These are phyloP conservation scores for Dasyurus viverrinus DNA, from an alignment of 2,113 vertebrate genomes.

Conservation along the genomic window DNA sequence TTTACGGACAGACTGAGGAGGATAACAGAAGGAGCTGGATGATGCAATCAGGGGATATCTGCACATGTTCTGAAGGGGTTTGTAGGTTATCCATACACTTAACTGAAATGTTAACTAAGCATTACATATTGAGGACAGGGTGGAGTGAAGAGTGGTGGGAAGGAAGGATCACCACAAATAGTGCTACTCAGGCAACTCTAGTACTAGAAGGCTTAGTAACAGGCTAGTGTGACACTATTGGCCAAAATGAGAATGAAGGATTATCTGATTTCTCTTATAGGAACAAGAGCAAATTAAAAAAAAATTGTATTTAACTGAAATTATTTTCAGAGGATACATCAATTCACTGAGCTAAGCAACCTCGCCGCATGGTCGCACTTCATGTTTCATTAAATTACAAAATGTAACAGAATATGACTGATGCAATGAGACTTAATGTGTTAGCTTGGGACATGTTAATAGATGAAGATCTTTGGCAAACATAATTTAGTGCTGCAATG, in stretches of 20 bases:
- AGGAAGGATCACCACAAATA: neutral
- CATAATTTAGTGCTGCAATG: neutral
- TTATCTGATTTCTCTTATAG: neutral
- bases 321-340: slow-evolving; percentile 31
- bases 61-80: neutral
- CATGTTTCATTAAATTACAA: slow-evolving; percentile 58
- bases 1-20: too few species aligned
- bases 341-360: slow-evolving; percentile 30
- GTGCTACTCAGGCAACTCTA: neutral
- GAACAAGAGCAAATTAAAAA: neutral
- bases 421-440: slow-evolving; percentile 60
- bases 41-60: neutral
- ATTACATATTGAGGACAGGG: neutral
- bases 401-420: slow-evolving; percentile 61
- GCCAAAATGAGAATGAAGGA: neutral
- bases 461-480: slow-evolving; percentile 36
- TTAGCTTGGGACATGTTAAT: slow-evolving; percentile 31
- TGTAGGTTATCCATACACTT: neutral
- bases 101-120: neutral
- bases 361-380: slow-evolving; percentile 29
- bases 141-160: neutral
- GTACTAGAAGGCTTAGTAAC: neutral
- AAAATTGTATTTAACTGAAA: neutral
- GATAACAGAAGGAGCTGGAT: neutral
- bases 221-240: neutral